A percentile compares a stretch with the other conserved stretches of the same genome.
Evolutionary conservation across 2,888 invertebrate species (phyloP).

Genomic region (Oithona nana): DNA sequence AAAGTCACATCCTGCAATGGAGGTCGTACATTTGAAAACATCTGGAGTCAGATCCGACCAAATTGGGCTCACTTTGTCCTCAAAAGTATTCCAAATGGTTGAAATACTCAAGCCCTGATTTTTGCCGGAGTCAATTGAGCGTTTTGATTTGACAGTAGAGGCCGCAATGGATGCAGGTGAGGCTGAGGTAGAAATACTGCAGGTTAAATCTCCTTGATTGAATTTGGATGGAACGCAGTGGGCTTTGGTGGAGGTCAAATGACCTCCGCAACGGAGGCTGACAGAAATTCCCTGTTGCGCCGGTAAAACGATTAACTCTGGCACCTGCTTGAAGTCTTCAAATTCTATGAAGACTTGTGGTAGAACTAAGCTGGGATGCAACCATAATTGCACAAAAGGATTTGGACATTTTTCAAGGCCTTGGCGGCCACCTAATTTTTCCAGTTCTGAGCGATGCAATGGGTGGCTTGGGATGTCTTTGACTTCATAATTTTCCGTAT

Average conservation of each 20-base stretch:
- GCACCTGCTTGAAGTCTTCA: not conserved
- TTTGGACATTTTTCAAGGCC: not conserved
- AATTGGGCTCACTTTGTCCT: not conserved
- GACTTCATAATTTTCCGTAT: no score
- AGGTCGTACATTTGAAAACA: not conserved
- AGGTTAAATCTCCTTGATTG: not conserved
- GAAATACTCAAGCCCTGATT: no score
- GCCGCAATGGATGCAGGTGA: not conserved
- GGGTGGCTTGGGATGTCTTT: no score
- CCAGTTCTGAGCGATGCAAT: no score
- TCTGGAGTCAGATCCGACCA: not conserved
- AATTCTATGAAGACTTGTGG: not conserved
- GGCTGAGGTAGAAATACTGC: not conserved
- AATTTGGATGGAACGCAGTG: not conserved
- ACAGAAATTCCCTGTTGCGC: not conserved
- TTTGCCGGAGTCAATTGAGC: not conserved
- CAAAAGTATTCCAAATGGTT: not conserved
- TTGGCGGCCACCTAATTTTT: no score
- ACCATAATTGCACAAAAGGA: not conserved
- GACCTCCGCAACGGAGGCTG: not conserved
- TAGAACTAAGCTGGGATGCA: not conserved
- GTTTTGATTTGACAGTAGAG: not conserved
- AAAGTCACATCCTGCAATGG: slow-evolving; percentile 1
- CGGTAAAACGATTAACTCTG: not conserved
- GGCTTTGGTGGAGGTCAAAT: not conserved